phyloP scores from a whole-genome alignment of 1,140 invertebrate genomes.

The Epicauta chinensis region DNA sequence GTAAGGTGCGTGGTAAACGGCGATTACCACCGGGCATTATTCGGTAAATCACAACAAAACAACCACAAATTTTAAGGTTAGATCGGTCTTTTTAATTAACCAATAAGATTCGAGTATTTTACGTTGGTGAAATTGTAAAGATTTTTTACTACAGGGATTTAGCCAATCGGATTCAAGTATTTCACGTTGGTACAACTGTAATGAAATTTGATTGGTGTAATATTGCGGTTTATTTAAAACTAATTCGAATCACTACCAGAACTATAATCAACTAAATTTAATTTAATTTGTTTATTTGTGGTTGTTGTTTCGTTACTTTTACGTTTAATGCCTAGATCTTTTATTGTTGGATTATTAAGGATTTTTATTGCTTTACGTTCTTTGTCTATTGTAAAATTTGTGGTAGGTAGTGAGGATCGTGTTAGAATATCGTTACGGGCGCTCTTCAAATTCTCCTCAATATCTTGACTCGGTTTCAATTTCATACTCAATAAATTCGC shows the following conservation, averaged over 20 bases:
- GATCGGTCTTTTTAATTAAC: no score
- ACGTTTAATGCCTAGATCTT: constrained; percentile 22
- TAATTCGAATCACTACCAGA: constrained; percentile 21
- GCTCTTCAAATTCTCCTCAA: constrained; percentile 47
- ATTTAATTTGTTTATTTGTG: constrained; percentile 15
- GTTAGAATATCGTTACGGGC: constrained; percentile 46
- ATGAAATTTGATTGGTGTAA: no score
- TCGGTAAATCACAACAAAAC: background rate
- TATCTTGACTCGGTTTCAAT: constrained; percentile 50
- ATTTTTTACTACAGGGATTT: no score
- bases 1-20: constrained; percentile 25
- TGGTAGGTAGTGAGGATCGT: constrained; percentile 48
- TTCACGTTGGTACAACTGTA: no score
- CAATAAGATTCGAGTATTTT: no score
- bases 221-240: background rate
- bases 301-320: background rate
- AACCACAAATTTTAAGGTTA: no score
- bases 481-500: constrained; percentile 67
- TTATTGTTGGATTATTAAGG: constrained; percentile 19
- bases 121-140: no score
- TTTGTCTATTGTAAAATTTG: constrained; percentile 46
- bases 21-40: constrained; percentile 30
- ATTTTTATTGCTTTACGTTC: constrained; percentile 36
- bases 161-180: no score
- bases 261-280: constrained; percentile 25